Conservation (phyloP, 1,140 invertebrate genomes). For the Ganaspis sp. region DNA sequence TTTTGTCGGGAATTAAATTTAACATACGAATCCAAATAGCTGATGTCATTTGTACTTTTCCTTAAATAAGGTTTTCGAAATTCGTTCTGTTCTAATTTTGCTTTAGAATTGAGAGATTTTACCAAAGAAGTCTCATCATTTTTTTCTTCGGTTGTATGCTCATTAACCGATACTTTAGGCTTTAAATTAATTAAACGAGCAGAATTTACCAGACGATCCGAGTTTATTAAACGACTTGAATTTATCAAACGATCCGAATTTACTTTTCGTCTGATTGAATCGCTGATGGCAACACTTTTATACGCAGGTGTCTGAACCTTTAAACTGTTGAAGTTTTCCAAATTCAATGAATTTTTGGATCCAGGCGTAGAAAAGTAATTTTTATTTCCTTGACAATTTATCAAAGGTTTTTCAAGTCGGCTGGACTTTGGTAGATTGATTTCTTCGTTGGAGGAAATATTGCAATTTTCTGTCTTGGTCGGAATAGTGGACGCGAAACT, state of each 20-base stretch:
- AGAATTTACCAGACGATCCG: too few relatives aligned
- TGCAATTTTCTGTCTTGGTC: background rate
- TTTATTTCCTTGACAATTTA: background rate
- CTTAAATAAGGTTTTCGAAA: background rate
- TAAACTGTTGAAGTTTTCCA: too few relatives aligned
- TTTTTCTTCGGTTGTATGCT: background rate
- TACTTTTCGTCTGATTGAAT: too few relatives aligned
- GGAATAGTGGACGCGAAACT: background rate
- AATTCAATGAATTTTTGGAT: background rate
- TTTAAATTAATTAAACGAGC: background rate
- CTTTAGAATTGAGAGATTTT: background rate
- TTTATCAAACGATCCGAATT: too few relatives aligned
- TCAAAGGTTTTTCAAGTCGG: background rate
- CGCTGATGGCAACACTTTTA: too few relatives aligned
- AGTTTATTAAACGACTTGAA: too few relatives aligned
- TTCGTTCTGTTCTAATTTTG: background rate
- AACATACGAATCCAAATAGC: background rate
- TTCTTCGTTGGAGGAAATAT: background rate
- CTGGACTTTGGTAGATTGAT: background rate
- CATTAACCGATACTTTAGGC: background rate
- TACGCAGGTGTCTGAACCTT: too few relatives aligned
- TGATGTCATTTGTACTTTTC: background rate
- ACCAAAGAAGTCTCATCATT: background rate
- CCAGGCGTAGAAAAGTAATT: background rate
- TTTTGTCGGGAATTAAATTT: slow-evolving; percentile 8